Evolutionary conservation across 1,140 invertebrate species (phyloP), one percentile per base, ranked within the genome.

Genomic region (Drosophila auraria): DNA sequence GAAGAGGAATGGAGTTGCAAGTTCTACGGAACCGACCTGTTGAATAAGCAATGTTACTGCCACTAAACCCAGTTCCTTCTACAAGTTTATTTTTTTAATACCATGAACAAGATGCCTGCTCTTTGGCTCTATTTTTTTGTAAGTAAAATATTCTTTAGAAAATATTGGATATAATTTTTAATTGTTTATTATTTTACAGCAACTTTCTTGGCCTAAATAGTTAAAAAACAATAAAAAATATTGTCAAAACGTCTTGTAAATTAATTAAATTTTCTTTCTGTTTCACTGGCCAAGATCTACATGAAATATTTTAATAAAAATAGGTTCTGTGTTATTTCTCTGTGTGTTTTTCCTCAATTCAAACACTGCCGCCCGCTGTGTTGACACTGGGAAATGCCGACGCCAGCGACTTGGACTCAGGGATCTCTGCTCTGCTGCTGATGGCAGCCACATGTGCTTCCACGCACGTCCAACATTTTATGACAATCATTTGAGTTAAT

Each of bases 401-500:
- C 50, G 77, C 36, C 69, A 62, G 30, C 57, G 57, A 27, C 47
- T 33, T 7, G 44, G 57, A 42, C 61, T 57, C 30, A 44, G 71
- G 47, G 71, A 57, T 68, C 27, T 27, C 25, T 20, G 20, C 66
- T 68, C 62, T 60, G 62, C n/a, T 12, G 62, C 61, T 49, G 40
- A 40, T 78, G 75, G 65, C 57, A 62, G 69, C 61, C 75, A 62
- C 79, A 70, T 54, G 82, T 36, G 57, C 36, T 60, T 66, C 57
- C 62, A 53, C 66, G 51, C 70, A 79, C 63, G 61, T 73, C 69
- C 82, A 82, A 80, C 86, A 84, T 80, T 89, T 89, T 86, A 89
- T 89, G 86, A 90, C 82, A 89, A 86, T 86, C 86, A 89, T 90
- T 90, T 90, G 71, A 84, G 86, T 82, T 89, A 89, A 90, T 89